phyloP scores from a whole-genome alignment of 2,797 vertebrate genomes.

The Ficedula albicollis region DNA sequence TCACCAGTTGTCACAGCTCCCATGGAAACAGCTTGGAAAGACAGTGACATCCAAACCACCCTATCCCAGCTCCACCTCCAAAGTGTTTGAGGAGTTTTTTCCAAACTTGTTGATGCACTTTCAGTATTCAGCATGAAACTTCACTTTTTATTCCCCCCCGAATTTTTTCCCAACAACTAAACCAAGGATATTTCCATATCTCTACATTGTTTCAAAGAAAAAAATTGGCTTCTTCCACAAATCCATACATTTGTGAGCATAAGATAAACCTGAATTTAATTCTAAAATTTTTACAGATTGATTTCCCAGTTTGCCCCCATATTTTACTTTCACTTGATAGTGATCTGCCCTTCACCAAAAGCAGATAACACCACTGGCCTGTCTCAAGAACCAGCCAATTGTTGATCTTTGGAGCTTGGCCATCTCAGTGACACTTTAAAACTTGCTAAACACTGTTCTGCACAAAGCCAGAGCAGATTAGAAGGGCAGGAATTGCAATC shows the following conservation, averaged over 20 bases:
- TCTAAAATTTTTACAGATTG: not conserved
- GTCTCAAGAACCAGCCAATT: not conserved
- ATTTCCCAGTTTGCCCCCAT: not conserved
- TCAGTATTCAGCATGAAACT: not conserved
- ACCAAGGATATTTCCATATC: not conserved
- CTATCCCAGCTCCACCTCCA: not conserved
- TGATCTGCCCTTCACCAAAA: not conserved
- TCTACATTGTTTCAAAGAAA: not conserved
- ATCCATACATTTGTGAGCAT: rapidly evolving
- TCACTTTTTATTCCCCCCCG: rapidly evolving
- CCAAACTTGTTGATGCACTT: not conserved
- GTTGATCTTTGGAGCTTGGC: not conserved
- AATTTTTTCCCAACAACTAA: rapidly evolving
- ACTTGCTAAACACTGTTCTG: not conserved
- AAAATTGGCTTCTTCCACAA: not conserved
- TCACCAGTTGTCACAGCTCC: not conserved
- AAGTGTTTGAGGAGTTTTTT: not conserved
- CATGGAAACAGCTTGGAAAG: not conserved
- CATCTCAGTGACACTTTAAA: not conserved
- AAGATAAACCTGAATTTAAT: not conserved
- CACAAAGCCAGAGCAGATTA: not conserved
- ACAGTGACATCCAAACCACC: rapidly evolving
- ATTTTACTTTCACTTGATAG: not conserved
- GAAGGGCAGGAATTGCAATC: not conserved
- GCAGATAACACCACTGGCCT: not conserved